Evolutionary conservation across 2,888 invertebrate genomes (phyloP).

Genomic region (Phaedon cochleariae): DNA sequence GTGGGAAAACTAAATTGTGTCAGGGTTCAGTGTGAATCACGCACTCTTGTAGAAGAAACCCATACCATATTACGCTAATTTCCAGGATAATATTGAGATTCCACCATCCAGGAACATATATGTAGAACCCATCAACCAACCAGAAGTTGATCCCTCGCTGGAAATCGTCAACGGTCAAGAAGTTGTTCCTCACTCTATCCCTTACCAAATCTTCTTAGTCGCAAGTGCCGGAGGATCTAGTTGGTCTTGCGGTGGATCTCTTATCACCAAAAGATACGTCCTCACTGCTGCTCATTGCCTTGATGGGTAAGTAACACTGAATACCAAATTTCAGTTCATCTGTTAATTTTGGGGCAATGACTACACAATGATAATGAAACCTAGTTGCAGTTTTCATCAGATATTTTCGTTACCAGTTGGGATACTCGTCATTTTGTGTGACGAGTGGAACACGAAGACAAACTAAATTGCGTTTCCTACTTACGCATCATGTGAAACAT

Average conservation of each 20-base stretch:
- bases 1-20: too few relatives aligned
- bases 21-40: too few relatives aligned
- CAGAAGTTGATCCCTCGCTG: conserved; percentile 1
- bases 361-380: too few relatives aligned
- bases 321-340: too few relatives aligned
- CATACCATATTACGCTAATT: neutral
- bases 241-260: conserved; percentile 38
- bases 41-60: too few relatives aligned
- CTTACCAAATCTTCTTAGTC: conserved; percentile 32
- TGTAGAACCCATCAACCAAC: conserved; percentile 9
- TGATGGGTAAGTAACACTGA: conserved; percentile 25
- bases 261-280: conserved; percentile 34
- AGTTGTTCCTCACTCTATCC: conserved; percentile 38
- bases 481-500: too few relatives aligned
- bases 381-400: too few relatives aligned
- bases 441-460: too few relatives aligned
- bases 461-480: too few relatives aligned
- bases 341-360: too few relatives aligned
- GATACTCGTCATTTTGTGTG: too few relatives aligned
- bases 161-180: conserved; percentile 38
- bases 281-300: conserved; percentile 41
- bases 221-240: neutral
- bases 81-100: conserved; percentile 3
- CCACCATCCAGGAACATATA: conserved; percentile 3
- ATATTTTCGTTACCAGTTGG: too few relatives aligned